Evolutionary conservation across 2,797 vertebrate genomes (phyloP), one percentile per base, ranked within the genome.

Genomic region (Liparis tanakae): DNA sequence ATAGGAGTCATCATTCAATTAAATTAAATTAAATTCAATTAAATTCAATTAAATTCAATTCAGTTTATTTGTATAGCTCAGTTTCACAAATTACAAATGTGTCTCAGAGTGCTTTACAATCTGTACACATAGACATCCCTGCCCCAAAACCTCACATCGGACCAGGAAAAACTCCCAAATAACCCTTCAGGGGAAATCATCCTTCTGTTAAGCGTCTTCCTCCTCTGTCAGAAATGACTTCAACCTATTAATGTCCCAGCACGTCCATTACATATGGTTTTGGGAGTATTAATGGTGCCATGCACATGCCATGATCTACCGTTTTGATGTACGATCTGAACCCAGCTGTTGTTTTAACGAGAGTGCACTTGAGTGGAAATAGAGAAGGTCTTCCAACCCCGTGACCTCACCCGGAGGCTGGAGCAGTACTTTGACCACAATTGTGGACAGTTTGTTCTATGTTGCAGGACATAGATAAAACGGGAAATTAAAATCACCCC

Each of bases 371-470:
- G 7, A 1, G 7, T 56, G 39, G 46, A 81, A 76, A 79, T 67
- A 79, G 75, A 82, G 7, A 70, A n/a, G 43, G 25, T 70, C 7
- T 55, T 72, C 60, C 67, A 76, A 57, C 70, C 79, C 68, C 71
- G 63, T 36, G 30, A 67, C 62, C 22, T 48, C 65, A 76, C 51
- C 10, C 34, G 54, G 65, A 62, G 46, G 48, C 10, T 37, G 54
- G 65, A 62, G 46, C 68, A 74, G 60, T 78, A 43, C 13, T 69
- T 25, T 43, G 17, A 48, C 9, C 33, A 34, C 20, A 54, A 39
- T 1, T 62, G 8, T 55, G 41, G 15, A 51, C 25, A 1, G 25
- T 30, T 30, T 30, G 25, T 30, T 30, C 25, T 30, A 30, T 30
- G 25, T 30, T 30, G 25, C 25, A 30, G 25, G 25, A 30, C 25